These are phyloP conservation scores for Rattus rattus DNA, from an alignment of 2,113 vertebrate genomes.

Conservation along the genomic window DNA sequence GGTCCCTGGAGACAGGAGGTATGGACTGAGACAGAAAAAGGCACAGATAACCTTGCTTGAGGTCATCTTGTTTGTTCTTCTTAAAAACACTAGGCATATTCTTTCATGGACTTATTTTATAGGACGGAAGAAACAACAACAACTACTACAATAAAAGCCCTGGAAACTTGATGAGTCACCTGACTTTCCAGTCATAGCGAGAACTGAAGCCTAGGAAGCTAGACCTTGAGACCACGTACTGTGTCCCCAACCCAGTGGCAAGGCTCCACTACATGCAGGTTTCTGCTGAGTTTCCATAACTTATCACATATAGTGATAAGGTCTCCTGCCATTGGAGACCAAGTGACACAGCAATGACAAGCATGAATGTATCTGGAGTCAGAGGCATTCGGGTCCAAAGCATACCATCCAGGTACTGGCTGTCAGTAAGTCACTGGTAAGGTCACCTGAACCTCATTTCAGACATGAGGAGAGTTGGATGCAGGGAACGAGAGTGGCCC, in stretches of 20 bases:
- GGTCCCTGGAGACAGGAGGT: neutral
- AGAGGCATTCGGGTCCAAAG: neutral
- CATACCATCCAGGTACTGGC: neutral
- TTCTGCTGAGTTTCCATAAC: neutral
- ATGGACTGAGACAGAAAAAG: no score
- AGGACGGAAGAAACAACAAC: neutral
- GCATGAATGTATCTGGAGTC: neutral
- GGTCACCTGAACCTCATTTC: neutral
- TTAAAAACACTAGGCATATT: neutral
- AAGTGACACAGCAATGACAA: accelerated
- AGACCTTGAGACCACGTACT: neutral
- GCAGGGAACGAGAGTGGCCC: neutral
- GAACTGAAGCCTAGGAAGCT: neutral
- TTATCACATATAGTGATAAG: neutral
- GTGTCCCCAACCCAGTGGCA: neutral
- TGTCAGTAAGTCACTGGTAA: neutral
- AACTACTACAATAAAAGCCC: neutral
- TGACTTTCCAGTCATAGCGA: neutral
- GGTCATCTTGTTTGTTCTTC: neutral
- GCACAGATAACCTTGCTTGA: neutral
- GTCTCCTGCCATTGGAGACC: neutral
- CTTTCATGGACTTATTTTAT: neutral
- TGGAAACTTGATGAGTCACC: neutral
- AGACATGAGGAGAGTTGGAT: neutral
- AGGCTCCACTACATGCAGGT: neutral